Evolutionary conservation across 1,140 invertebrate species (phyloP).

Genomic region (Drosophila subpulchrella): DNA sequence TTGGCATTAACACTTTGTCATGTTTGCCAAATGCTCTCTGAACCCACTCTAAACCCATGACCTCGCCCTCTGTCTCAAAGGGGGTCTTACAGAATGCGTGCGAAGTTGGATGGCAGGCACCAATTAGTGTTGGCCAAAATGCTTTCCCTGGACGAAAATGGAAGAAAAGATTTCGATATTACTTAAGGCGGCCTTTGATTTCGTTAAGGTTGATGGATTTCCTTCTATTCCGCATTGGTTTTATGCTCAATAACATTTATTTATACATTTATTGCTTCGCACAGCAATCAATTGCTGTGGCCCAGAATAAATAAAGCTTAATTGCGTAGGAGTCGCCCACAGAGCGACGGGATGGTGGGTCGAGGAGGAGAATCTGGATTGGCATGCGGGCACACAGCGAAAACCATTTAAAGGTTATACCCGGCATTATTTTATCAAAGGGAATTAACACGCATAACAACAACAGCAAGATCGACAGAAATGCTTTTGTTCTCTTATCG

Average conservation of each 20-base stretch:
- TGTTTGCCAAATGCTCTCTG: constrained; percentile 70
- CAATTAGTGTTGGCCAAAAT: constrained; percentile 64
- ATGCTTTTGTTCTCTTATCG: constrained; percentile 58
- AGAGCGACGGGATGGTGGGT: background rate
- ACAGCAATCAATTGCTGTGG: constrained; percentile 71
- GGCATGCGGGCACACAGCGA: constrained; percentile 63
- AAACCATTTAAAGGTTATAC: constrained; percentile 81
- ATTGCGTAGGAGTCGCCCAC: constrained; percentile 61
- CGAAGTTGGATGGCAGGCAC: constrained; percentile 54
- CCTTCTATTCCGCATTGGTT: constrained; percentile 27
- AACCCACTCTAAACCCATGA: constrained; percentile 21
- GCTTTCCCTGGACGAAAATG: constrained; percentile 17
- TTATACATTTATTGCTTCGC: constrained; percentile 79
- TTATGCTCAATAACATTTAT: constrained; percentile 76
- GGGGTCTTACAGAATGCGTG: constrained; percentile 13
- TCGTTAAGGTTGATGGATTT: constrained; percentile 56
- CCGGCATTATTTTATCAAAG: constrained; percentile 80
- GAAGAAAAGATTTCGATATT: constrained; percentile 64
- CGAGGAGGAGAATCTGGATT: constrained; percentile 10
- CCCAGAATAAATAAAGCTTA: constrained; percentile 81
- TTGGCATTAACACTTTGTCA: constrained; percentile 76
- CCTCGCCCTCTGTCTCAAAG: constrained; percentile 3
- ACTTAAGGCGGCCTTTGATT: constrained; percentile 68
- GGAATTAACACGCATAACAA: constrained; percentile 81
- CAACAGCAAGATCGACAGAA: constrained; percentile 30